phyloP scores from a whole-genome alignment of 2,888 invertebrate species.

The Fissipunctia ypsillon region DNA sequence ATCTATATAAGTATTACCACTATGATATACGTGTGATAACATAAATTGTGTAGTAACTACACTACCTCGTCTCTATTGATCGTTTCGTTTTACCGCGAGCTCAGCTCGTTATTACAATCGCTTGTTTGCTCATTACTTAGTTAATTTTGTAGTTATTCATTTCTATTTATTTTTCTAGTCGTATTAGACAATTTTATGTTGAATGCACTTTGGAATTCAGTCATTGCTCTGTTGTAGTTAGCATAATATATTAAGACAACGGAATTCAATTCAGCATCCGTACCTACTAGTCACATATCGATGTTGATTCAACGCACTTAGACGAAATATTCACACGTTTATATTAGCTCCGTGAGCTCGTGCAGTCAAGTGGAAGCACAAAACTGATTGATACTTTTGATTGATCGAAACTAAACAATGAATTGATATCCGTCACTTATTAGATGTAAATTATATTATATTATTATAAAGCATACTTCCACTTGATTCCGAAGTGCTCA shows the following conservation, averaged over 20 bases:
- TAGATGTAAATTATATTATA: conserved; percentile 62
- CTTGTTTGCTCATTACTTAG: conserved; percentile 84
- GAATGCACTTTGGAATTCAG: conserved; percentile 69
- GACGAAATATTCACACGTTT: conserved; percentile 73
- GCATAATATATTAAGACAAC: conserved; percentile 71
- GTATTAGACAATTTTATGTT: conserved; percentile 78
- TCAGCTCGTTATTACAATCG: conserved; percentile 83
- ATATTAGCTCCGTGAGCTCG: conserved; percentile 69
- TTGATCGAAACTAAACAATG: conserved; percentile 68
- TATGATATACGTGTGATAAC: conserved; percentile 83
- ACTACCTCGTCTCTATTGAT: conserved; percentile 86
- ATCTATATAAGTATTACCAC: conserved; percentile 75
- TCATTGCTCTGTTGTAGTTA: conserved; percentile 74
- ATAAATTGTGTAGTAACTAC: conserved; percentile 88
- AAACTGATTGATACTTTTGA: conserved; percentile 59
- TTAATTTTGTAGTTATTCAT: conserved; percentile 77
- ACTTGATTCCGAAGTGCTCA: conserved; percentile 75
- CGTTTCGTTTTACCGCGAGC: conserved; percentile 82
- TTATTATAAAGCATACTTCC: conserved; percentile 56
- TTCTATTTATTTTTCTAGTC: conserved; percentile 81
- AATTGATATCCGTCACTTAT: conserved; percentile 67
- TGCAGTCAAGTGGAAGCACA: conserved; percentile 66
- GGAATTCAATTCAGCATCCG: conserved; percentile 78
- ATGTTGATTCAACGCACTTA: conserved; percentile 72
- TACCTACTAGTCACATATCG: conserved; percentile 85